A percentile compares a stretch with the other conserved stretches of the same genome.
Evolutionary conservation across 2,888 invertebrate genomes (phyloP).

Genomic region (Chloromyia formosa): DNA sequence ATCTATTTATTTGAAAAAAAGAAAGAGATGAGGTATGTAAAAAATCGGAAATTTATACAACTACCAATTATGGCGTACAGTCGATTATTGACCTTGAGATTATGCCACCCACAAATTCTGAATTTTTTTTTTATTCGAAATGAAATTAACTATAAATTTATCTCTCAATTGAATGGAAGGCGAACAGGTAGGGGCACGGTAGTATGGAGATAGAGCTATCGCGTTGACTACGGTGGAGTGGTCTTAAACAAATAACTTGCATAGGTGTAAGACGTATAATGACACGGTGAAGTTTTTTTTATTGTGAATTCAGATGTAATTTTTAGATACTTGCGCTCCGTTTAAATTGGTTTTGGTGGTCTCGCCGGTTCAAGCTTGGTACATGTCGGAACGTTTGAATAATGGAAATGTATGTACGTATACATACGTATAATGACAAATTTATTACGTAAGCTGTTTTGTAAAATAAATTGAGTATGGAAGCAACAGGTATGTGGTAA

Average conservation of each 20-base stretch:
- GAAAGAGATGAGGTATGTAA: not conserved
- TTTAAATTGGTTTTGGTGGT: too few species aligned
- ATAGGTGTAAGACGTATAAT: not conserved
- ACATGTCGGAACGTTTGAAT: too few species aligned
- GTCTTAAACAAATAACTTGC: not conserved
- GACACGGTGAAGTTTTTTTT: not conserved
- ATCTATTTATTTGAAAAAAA: not conserved
- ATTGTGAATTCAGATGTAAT: too few species aligned
- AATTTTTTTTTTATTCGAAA: constrained; percentile 1
- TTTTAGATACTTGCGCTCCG: too few species aligned
- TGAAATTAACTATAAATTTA: constrained; percentile 26
- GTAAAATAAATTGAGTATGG: too few species aligned
- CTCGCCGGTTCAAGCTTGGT: too few species aligned
- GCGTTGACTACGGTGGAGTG: too few species aligned
- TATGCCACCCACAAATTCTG: constrained; percentile 35
- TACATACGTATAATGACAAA: too few species aligned
- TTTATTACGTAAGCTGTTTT: too few species aligned
- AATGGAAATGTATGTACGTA: too few species aligned
- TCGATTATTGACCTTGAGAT: constrained; percentile 41
- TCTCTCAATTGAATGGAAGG: not conserved
- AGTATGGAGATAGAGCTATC: not conserved
- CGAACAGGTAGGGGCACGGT: constrained; percentile 1
- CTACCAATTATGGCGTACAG: constrained; percentile 14
- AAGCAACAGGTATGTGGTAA: too few species aligned
- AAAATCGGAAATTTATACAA: constrained; percentile 16